These are phyloP conservation scores for Cydia fagiglandana DNA, from an alignment of 1,140 invertebrate genomes.

Conservation along the genomic window DNA sequence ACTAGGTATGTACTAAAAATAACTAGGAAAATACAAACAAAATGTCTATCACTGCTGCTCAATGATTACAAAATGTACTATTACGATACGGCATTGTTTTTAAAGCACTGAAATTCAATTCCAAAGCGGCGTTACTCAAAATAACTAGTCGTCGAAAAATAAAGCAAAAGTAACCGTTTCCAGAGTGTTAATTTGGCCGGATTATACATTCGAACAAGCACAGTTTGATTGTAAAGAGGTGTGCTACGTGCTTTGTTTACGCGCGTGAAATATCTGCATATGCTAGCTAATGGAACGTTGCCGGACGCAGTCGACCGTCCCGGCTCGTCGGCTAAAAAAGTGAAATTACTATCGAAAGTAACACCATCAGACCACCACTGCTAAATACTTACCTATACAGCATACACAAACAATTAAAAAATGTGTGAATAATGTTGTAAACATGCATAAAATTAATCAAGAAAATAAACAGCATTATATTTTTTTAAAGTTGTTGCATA, in stretches of 20 bases:
- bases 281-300: conserved; percentile 25
- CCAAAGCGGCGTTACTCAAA: not conserved
- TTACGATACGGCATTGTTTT: not conserved
- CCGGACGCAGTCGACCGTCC: conserved; percentile 20
- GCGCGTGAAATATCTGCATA: conserved; percentile 24
- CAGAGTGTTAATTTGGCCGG: not conserved
- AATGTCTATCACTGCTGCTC: no score
- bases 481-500: no score
- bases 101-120: not conserved
- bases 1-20: no score
- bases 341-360: not conserved
- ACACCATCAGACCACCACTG: no score
- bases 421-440: no score
- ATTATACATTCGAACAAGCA: not conserved
- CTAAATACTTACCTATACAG: no score
- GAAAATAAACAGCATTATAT: no score
- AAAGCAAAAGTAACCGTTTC: not conserved
- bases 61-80: not conserved
- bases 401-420: no score
- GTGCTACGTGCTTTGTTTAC: conserved; percentile 15
- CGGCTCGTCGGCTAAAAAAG: conserved; percentile 8
- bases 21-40: no score
- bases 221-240: not conserved
- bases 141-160: conserved; percentile 6
- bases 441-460: no score